Percentiles rank a stretch among this genome's conserved stretches.
Evolutionary conservation across 2,113 vertebrate genomes (phyloP).

Genomic region (Ochotona princeps): DNA sequence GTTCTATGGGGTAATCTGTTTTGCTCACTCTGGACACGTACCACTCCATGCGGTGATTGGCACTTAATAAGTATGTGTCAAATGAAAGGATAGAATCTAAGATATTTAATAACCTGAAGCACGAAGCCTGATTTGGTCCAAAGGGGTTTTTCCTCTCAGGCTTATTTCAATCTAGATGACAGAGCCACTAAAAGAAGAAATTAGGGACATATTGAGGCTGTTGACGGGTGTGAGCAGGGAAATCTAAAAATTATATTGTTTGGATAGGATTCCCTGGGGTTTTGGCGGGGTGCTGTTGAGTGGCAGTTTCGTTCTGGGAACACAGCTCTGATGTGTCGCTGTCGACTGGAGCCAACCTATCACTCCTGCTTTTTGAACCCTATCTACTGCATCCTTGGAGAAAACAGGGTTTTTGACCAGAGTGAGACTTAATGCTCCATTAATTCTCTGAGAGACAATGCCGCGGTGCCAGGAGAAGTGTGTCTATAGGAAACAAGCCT

Average conservation of each 20-base stretch:
- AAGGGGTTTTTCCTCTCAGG: neutral
- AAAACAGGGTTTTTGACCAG: slow-evolving; percentile 66
- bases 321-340: neutral
- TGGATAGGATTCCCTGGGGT: slow-evolving; percentile 46
- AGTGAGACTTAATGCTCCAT: slow-evolving; percentile 66
- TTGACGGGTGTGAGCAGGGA: slow-evolving; percentile 59
- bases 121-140: slow-evolving; percentile 26
- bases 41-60: slow-evolving; percentile 22
- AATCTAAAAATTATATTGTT: slow-evolving; percentile 64
- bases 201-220: slow-evolving; percentile 61
- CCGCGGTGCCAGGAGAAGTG: neutral
- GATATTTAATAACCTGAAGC: slow-evolving; percentile 53
- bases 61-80: slow-evolving; percentile 63
- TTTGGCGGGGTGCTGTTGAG: neutral
- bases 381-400: neutral
- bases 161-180: slow-evolving; percentile 26
- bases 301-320: slow-evolving; percentile 51
- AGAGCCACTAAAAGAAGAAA: slow-evolving; percentile 50
- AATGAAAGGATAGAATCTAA: slow-evolving; percentile 43
- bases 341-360: neutral
- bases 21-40: neutral
- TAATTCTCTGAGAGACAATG: slow-evolving; percentile 50
- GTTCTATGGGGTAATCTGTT: neutral
- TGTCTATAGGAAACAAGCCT: neutral
- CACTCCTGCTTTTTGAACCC: slow-evolving; percentile 64